Base-by-base conservation (phyloP, 1,140 invertebrate genomes). In the Drosophila ficusphila region DNA sequence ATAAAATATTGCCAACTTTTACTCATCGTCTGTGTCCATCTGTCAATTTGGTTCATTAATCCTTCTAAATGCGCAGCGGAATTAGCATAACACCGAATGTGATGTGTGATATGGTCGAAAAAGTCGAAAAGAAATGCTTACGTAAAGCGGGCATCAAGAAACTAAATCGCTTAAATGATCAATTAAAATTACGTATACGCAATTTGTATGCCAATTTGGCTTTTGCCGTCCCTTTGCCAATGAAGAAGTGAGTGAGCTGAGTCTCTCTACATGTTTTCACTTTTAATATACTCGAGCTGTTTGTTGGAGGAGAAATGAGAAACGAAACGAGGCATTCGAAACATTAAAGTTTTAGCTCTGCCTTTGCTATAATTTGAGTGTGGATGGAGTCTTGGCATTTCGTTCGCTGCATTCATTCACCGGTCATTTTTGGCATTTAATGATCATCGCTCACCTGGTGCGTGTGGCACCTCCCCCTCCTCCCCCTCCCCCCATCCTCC, bases 151-250 rank as follows among this genome's bases (percentile, higher is more conserved):
- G 21, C 54, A 72, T 44, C 44, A 74, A 54, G 70, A 74, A 74
- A 74, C 58, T 65, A 73, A 74, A 56, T 56, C 73, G 72, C 64
- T 73, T 86, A 73, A 81, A 60, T 71, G 76, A 73, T 81, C 82
- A 85, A 85, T 85, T 85, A 85, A 85, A 86, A 85, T 85, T 85
- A 85, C 71, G 71, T 74, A 74, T 74, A 74, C 71, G 71, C 70
- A 74, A 74, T 74, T 74, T 74, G 71, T 74, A 74, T 74, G 71
- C 69, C 79, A 83, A 74, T 74, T 74, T 74, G 58, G 44, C 64
- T 44, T 72, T 29, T 48, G 70, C 57, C 36, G 62, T 31, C 41
- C 74, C 57, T 77, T 64, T 78, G 53, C 48, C 54, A 52, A 62
- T 61, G 76, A 58, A 85, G 76, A 58, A 85, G 16, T 83, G 72